These are phyloP conservation scores for Saturnia pavonia DNA, from an alignment of 2,888 invertebrate genomes.

Conservation along the genomic window DNA sequence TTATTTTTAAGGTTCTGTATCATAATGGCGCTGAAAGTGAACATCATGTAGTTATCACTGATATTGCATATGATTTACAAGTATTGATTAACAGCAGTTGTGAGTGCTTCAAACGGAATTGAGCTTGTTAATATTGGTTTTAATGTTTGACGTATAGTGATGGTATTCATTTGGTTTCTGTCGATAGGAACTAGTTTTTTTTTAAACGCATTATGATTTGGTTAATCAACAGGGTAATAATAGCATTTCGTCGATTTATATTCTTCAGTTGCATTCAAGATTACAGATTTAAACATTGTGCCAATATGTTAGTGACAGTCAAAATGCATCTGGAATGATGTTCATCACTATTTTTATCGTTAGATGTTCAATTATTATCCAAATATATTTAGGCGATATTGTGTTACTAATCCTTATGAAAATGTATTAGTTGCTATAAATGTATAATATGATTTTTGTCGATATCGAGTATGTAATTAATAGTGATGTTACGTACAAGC, in stretches of 20 bases:
- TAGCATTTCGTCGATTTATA: constrained; percentile 45
- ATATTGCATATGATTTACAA: constrained; percentile 9
- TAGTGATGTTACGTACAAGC: background rate
- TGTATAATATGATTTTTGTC: constrained; percentile 33
- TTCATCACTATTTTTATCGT: background rate
- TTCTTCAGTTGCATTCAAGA: constrained; percentile 22
- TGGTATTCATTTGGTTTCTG: constrained; percentile 3
- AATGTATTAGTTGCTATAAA: constrained; percentile 52
- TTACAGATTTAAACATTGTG: constrained; percentile 34
- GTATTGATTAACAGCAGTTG: background rate
- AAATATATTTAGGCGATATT: constrained; percentile 60
- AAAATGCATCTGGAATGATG: constrained; percentile 4
- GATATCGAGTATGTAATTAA: background rate
- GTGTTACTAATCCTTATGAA: constrained; percentile 65
- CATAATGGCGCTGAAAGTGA: constrained; percentile 43
- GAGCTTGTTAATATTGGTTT: constrained; percentile 20
- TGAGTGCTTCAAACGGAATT: constrained; percentile 22
- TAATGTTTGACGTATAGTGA: constrained; percentile 16
- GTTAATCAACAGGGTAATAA: constrained; percentile 60
- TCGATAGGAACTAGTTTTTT: background rate
- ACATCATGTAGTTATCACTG: constrained; percentile 41
- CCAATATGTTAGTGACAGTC: constrained; percentile 39
- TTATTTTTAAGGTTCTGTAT: constrained; percentile 49
- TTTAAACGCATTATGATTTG: constrained; percentile 28
- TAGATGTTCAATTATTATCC: constrained; percentile 42